These are phyloP conservation scores for Sinohyriopsis cumingii DNA, from an alignment of 2,888 invertebrate genomes.

Conservation along the genomic window DNA sequence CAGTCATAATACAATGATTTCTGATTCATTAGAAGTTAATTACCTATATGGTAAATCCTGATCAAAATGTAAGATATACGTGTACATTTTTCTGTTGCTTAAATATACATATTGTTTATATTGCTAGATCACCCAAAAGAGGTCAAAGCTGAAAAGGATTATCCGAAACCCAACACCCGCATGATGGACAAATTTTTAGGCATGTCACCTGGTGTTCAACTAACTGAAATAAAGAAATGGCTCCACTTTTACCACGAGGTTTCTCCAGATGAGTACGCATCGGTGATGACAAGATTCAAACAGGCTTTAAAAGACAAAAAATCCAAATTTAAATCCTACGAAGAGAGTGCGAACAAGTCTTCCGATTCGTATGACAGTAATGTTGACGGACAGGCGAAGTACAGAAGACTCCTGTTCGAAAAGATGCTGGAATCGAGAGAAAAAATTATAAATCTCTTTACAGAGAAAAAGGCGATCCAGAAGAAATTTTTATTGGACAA, in stretches of 20 bases:
- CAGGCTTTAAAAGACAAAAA: slow-evolving; percentile 6
- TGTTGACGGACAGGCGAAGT: slow-evolving; percentile 8
- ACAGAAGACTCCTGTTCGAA: slow-evolving; percentile 31
- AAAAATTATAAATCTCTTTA: slow-evolving; percentile 21
- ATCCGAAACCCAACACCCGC: too few species aligned
- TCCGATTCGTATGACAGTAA: slow-evolving; percentile 6
- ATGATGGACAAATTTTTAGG: slow-evolving; percentile 22
- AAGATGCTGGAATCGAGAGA: slow-evolving; percentile 28
- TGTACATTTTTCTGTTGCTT: too few species aligned
- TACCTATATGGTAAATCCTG: too few species aligned
- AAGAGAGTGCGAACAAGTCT: slow-evolving; percentile 13
- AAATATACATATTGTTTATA: too few species aligned
- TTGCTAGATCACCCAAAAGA: too few species aligned
- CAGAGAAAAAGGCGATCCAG: slow-evolving; percentile 30
- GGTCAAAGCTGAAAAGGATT: too few species aligned
- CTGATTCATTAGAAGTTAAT: too few species aligned
- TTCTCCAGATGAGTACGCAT: slow-evolving; percentile 32
- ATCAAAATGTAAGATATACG: too few species aligned
- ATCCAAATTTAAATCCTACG: slow-evolving; percentile 9
- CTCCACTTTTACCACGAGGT: slow-evolving; percentile 37
- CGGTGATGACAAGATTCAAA: slow-evolving; percentile 33
- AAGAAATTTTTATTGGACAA: slow-evolving; percentile 24
- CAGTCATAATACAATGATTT: too few species aligned
- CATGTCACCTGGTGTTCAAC: slow-evolving; percentile 25
- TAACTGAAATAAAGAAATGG: slow-evolving; percentile 38